Base-by-base conservation (phyloP, 2,888 invertebrate genomes). In the Sipha maydis region DNA sequence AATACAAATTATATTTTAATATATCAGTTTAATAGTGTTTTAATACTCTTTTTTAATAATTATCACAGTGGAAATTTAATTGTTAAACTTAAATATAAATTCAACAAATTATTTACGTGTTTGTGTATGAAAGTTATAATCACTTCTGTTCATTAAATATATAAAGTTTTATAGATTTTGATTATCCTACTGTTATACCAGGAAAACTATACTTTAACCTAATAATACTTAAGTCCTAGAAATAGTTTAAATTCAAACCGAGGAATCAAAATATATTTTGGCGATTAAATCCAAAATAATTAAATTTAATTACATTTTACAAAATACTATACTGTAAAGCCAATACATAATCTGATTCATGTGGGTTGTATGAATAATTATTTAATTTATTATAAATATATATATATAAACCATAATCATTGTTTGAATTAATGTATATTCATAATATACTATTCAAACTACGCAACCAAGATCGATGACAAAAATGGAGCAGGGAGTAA, bases 91-190 rank as follows among this genome's bases (percentile, higher is more conserved):
- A 31, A 71, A 48, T 31, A 67, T 28, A 25, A 75, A 75, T 75
- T 41, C 25, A 41, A 21, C 48, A 28, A 17, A 82, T 82, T 28
- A 82, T 69, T 7, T 9, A 21, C 5, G 3, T 28, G 69, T 69
- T 41, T 80, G 19, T 67, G 41, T 69, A 82, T 82, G 48, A 82
- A 71, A 69, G 41, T 69, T 76, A 82, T 69, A 41, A 21, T 69
- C 41, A 69, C 11, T 82, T 69, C 28, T 31, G 28, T 67, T 82
- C 8, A 9, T 69, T 69, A 25, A 82, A 82, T 31, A 17, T 4
- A 25, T 0, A 69, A 80, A n/a, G 38, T 41, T 61, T 28, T 11
- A 31, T 31, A 48, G 17, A 67, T 67, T 67, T 17, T 67, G 14
- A 67, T 38, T 14, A 80, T 8, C 61, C 3, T n/a, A 67, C n/a